These are phyloP conservation scores for Drosophila neoperkinsi DNA, from an alignment of 2,888 invertebrate genomes.

Conservation along the genomic window DNA sequence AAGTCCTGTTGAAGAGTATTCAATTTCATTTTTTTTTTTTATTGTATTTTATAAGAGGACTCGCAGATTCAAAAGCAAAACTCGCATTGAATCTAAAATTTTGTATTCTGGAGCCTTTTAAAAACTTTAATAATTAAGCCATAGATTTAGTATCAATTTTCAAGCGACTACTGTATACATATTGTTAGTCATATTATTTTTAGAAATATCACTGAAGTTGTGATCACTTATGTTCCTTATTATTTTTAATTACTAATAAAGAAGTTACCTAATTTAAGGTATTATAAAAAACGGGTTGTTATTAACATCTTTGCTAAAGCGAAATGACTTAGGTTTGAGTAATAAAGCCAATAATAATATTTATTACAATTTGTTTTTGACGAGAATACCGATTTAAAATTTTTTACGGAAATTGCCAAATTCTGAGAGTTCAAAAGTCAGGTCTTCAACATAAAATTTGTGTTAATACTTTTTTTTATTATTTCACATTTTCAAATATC, in stretches of 20 bases:
- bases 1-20: background rate
- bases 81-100: background rate
- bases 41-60: background rate
- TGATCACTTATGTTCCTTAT: constrained; percentile 1
- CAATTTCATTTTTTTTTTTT: background rate
- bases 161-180: background rate
- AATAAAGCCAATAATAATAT: background rate
- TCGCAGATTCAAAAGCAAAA: background rate
- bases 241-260: constrained; percentile 1
- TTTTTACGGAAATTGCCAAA: background rate
- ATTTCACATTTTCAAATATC: background rate
- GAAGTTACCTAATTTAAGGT: background rate
- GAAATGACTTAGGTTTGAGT: background rate
- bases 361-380: background rate
- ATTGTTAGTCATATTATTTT: background rate
- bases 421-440: background rate
- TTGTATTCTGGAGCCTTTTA: background rate
- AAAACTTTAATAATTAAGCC: background rate
- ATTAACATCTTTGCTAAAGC: background rate
- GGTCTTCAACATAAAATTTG: background rate
- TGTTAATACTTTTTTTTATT: background rate
- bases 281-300: too few species aligned
- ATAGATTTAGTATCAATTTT: background rate
- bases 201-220: background rate
- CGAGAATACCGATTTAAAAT: background rate